Conservation (phyloP, 2,113 vertebrate genomes). For the Rhizomys pruinosus region DNA sequence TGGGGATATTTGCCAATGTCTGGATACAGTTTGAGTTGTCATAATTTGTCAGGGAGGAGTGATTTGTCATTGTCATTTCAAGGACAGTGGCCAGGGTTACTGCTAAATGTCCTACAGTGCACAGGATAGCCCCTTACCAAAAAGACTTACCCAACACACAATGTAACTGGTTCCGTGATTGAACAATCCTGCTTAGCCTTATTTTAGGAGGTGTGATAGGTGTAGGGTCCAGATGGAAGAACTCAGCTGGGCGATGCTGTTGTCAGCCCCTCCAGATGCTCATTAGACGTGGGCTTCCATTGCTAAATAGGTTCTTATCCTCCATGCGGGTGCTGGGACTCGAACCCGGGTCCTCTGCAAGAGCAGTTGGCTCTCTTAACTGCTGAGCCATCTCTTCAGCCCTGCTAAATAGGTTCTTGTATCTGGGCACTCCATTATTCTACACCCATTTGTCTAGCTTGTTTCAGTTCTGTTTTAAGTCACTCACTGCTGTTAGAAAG, state of each 20-base stretch:
- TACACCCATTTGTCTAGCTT: neutral
- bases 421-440: neutral
- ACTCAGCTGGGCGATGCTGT: neutral
- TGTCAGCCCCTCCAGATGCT: neutral
- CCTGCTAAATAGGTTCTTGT: neutral
- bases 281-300: neutral
- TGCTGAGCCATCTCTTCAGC: no score
- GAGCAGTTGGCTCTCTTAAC: no score
- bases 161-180: neutral
- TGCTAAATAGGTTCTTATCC: neutral
- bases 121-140: neutral
- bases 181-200: neutral
- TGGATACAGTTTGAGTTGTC: neutral
- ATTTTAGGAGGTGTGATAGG: neutral
- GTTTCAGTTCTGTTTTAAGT: constrained; percentile 38
- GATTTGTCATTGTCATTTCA: neutral
- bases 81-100: neutral
- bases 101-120: neutral
- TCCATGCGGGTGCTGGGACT: no score
- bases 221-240: neutral
- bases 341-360: no score
- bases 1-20: neutral
- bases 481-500: neutral
- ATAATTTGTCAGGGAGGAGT: neutral
- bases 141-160: neutral